Conservation (phyloP, 2,888 invertebrate genomes). For the Pterostichus niger region DNA sequence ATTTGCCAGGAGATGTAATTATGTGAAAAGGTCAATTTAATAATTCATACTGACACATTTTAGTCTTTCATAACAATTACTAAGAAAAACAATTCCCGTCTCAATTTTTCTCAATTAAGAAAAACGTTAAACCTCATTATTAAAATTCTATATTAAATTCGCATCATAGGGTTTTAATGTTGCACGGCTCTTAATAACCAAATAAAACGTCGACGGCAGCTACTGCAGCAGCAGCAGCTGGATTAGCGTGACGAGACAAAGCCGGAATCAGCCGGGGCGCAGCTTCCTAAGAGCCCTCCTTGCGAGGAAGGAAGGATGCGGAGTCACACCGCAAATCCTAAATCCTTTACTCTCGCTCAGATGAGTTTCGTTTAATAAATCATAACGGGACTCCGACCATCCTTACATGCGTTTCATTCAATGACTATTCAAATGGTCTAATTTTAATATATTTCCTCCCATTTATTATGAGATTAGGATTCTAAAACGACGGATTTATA, state of each 20-base stretch:
- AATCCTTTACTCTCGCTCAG: slow-evolving; percentile 9
- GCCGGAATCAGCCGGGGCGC: slow-evolving; percentile 24
- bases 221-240: slow-evolving; percentile 11
- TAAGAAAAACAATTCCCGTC: slow-evolving; percentile 15
- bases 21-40: background rate
- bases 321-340: slow-evolving; percentile 40
- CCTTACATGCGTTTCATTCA: background rate
- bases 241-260: slow-evolving; percentile 42
- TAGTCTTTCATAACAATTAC: background rate
- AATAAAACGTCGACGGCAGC: slow-evolving; percentile 8
- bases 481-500: slow-evolving; percentile 35
- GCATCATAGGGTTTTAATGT: slow-evolving; percentile 30
- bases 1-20: no score
- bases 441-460: slow-evolving; percentile 19
- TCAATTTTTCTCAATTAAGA: slow-evolving; percentile 42
- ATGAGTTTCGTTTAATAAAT: slow-evolving; percentile 2
- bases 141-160: slow-evolving; percentile 27
- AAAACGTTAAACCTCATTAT: slow-evolving; percentile 10
- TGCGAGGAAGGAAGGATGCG: slow-evolving; percentile 39
- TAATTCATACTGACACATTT: background rate
- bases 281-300: slow-evolving; percentile 18
- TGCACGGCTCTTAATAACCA: slow-evolving; percentile 35
- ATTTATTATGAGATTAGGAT: slow-evolving; percentile 20
- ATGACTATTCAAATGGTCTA: slow-evolving; percentile 16
- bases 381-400: background rate